Base-by-base conservation (phyloP, 2,113 vertebrate species). In the Suncus etruscus region DNA sequence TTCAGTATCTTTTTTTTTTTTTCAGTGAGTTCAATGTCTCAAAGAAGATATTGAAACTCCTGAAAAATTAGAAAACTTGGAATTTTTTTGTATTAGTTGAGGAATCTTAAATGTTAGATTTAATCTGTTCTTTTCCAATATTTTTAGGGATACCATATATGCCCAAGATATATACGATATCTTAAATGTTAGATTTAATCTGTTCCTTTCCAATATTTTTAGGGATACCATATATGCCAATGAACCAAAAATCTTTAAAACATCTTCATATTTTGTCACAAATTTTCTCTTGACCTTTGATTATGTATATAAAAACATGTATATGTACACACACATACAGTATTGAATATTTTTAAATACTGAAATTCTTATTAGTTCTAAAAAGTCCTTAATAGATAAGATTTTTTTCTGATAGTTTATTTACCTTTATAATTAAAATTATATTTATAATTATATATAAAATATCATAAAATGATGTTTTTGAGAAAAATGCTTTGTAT, bases 121-220 rank as follows among this genome's bases (percentile, higher is more conserved):
- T 87, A 72, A 72, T 78, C 39, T 94, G 27, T 90, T 83, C 25
- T 92, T 93, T 81, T 2, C 54, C 68, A 68, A 4, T 78, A 68
- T 32, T 61, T 90, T 58, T 27, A 32, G 79, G 47, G 27, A 27
- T 91, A 3, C 63, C 50, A 61, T 72, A n/a, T 54, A 76, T 18
- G 0, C n/a, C 50, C 54, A 8, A n/a, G n/a, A n/a, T n/a, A n/a
- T n/a, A n/a, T n/a, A n/a, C n/a, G n/a, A n/a, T n/a, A 79, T 65
- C 12, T 87, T 91, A 87, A 81, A 20, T 90, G 16, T 81, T 91
- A 92, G 9, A 48, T 94, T 89, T 87, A 72, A 72, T 78, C 39
- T 94, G 27, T 90, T 83, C 25, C 92, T 93, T 81, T 2, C 54
- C 68, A 68, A 4, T 78, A 68, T 32, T 58, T 90, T 58, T 27